Evolutionary conservation across 2,113 vertebrate species (phyloP).

Genomic region (Scomber scombrus): DNA sequence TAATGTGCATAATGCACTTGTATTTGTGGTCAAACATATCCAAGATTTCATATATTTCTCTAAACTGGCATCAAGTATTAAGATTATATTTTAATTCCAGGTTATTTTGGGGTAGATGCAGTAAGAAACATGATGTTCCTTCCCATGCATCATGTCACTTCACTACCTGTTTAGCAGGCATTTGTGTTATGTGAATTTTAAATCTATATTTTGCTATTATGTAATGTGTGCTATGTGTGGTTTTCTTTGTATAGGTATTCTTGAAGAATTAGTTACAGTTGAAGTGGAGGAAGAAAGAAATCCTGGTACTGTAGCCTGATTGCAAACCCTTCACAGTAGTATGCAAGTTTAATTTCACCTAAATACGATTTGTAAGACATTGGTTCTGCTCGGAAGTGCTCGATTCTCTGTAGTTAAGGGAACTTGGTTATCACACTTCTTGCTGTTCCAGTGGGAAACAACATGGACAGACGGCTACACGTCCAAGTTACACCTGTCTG

Average conservation of each 20-base stretch:
- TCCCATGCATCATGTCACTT: neutral
- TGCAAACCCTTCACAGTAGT: neutral
- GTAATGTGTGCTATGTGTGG: neutral
- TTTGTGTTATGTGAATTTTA: neutral
- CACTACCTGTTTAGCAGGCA: neutral
- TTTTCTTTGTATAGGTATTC: constrained; percentile 5
- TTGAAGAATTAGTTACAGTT: neutral
- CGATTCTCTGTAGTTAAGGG: neutral
- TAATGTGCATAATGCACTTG: constrained; percentile 21
- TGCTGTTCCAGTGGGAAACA: constrained; percentile 6
- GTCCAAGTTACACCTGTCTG: constrained; percentile 57
- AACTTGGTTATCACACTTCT: constrained; percentile 10
- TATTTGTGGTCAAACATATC: neutral
- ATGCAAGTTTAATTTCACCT: neutral
- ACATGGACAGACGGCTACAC: constrained; percentile 5
- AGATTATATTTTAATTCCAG: neutral
- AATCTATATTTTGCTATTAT: neutral
- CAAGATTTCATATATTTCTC: constrained; percentile 5
- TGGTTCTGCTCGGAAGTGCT: neutral
- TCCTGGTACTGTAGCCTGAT: neutral
- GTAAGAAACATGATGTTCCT: neutral
- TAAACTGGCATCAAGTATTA: constrained; percentile 5
- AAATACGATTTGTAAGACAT: neutral
- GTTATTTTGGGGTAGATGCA: neutral
- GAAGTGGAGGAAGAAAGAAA: neutral